These are phyloP conservation scores for Hemithea aestivaria DNA, from an alignment of 2,888 invertebrate genomes.

Conservation along the genomic window DNA sequence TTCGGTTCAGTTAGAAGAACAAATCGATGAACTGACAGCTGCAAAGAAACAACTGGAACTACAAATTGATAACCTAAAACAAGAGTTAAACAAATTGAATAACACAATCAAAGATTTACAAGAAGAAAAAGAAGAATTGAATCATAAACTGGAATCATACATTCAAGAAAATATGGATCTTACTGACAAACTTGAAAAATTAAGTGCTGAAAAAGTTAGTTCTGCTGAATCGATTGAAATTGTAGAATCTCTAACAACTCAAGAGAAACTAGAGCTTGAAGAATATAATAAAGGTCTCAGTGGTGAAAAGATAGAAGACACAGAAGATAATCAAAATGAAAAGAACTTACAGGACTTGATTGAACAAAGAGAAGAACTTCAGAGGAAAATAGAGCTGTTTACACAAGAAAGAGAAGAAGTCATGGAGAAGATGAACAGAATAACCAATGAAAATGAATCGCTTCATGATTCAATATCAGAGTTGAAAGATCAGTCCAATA, in stretches of 20 bases:
- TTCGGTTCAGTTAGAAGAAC: constrained; percentile 88
- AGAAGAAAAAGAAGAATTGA: constrained; percentile 80
- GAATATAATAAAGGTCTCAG: constrained; percentile 80
- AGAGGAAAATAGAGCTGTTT: constrained; percentile 83
- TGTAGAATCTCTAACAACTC: constrained; percentile 84
- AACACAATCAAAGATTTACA: constrained; percentile 77
- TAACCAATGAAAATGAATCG: constrained; percentile 80
- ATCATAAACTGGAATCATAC: constrained; percentile 81
- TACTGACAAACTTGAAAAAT: constrained; percentile 84
- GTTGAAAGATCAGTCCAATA: constrained; percentile 71
- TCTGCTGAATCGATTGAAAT: constrained; percentile 88
- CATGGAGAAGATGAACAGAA: constrained; percentile 82
- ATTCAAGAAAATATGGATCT: constrained; percentile 87
- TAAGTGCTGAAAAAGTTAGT: constrained; percentile 85
- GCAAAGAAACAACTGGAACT: constrained; percentile 70
- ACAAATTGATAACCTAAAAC: constrained; percentile 68
- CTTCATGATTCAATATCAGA: constrained; percentile 71
- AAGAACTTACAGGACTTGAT: constrained; percentile 79
- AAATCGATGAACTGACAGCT: constrained; percentile 79
- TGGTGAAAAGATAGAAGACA: constrained; percentile 39
- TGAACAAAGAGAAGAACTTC: constrained; percentile 82
- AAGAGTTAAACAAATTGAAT: constrained; percentile 75
- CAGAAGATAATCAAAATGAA: constrained; percentile 52
- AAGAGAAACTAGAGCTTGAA: constrained; percentile 84
- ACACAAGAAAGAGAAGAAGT: constrained; percentile 84